Percentiles rank a stretch among this genome's conserved stretches.
These are phyloP conservation scores for Sebastes matsubarae DNA, from an alignment of 2,797 vertebrate species.

Conservation along the genomic window DNA sequence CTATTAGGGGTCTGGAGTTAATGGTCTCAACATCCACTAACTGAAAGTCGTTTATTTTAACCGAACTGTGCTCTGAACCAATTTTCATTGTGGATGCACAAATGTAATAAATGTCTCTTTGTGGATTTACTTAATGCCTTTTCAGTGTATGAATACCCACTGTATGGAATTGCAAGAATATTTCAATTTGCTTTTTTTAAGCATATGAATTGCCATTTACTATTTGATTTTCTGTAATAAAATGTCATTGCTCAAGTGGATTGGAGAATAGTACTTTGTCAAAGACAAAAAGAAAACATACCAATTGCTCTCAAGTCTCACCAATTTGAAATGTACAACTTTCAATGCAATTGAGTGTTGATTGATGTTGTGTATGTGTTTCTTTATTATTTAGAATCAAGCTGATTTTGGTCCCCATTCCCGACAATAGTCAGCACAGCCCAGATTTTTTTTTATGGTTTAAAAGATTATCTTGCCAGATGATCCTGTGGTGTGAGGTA, in stretches of 20 bases:
- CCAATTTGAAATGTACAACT: background rate
- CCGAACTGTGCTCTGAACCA: conserved; percentile 28
- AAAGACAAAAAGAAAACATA: background rate
- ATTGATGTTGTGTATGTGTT: background rate
- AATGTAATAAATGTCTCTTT: conserved; percentile 41
- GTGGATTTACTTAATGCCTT: conserved; percentile 33
- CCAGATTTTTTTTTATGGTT: too few relatives aligned
- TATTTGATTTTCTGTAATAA: conserved; percentile 6
- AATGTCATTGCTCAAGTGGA: background rate
- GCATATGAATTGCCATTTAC: background rate
- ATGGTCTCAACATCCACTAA: conserved; percentile 53
- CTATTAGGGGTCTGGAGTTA: conserved; percentile 51
- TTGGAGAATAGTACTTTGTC: background rate
- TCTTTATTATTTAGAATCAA: too few relatives aligned
- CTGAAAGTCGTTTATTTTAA: conserved; percentile 60
- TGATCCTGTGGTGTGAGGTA: too few relatives aligned
- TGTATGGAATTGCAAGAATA: background rate
- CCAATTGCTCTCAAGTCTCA: background rate
- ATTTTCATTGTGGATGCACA: conserved; percentile 36
- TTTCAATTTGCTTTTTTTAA: background rate
- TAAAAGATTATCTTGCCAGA: too few relatives aligned
- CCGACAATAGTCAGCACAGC: too few relatives aligned
- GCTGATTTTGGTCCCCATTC: too few relatives aligned
- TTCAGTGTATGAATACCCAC: background rate
- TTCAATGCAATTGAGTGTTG: background rate